Evolutionary conservation across 1,140 invertebrate species (phyloP), one percentile per base, ranked within the genome.

Genomic region (Calycopis cecrops): DNA sequence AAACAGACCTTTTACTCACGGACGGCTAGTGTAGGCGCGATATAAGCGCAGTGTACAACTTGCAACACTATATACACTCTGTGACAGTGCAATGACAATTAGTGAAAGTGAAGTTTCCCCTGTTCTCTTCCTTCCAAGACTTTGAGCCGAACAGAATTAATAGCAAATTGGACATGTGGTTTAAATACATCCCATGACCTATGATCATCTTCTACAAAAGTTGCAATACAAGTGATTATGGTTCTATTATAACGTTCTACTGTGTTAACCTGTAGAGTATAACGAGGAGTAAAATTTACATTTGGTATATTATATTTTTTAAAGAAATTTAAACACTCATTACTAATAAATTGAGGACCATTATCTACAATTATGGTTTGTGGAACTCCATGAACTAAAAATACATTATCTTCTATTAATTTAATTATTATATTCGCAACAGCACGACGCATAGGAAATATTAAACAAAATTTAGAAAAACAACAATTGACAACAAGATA

Each of bases 181-280:
- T 82, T n/a, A 18, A 50, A 69, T 3, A 50, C 9, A 55, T 81
- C 76, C 81, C 79, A 87, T 12, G 59, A 57, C 3, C 66, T 49
- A 28, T 88, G 81, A 59, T 84, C 67, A 3, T 74, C 47, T 1
- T 69, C 52, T 0, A 79, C 57, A 14, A 12, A 42, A 1, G n/a
- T n/a, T n/a, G 38, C 9, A 7, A 42, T 7, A 2, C n/a, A n/a
- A 7, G 52, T 62, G 1, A 42, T 7, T 1, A 42, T 42, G 0
- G n/a, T n/a, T n/a, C 38, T 10, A 4, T 42, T n/a, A 16, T 42
- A 42, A 42, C n/a, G 38, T 12, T 87, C 4, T 70, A n/a, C 9
- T 10, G 47, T 8, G 38, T 50, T 35, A 14, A 51, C 28, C n/a
- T 51, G 34, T 2, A 3, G 34, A 14, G 11, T 34, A n/a, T 52